Evolutionary conservation across 2,888 invertebrate species (phyloP), one percentile per base, ranked within the genome.

Genomic region (Agrotis ipsilon): DNA sequence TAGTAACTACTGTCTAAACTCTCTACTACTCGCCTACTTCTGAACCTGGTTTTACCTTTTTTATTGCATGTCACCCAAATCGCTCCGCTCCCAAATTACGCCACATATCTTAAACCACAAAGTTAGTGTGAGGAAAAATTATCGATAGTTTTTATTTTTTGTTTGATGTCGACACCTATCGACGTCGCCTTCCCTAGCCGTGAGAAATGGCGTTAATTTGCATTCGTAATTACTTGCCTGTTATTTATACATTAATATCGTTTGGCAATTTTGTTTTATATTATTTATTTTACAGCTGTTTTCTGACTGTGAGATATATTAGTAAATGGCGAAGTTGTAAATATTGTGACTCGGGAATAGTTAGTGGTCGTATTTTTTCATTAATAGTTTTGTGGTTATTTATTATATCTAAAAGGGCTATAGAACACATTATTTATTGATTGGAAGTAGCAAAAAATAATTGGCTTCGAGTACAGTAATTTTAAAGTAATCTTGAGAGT

Each of bases 121-220:
- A 74, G 72, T 75, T 83, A 87, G 86, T 86, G 86, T 83, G 82
- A 81, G 79, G 85, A 85, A 88, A 83, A 90, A 83, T 82, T 74
- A 86, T 83, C 84, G 83, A 83, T 82, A 83, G 74, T 75, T 83
- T 85, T 87, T 81, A 78, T 83, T 85, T 88, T 82, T 81, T 72
- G 46, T 71, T 59, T 45, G 32, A 75, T 72, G 86, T 79, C 83
- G 83, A 87, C 89, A 88, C 84, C 82, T 86, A 86, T 86, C 80
- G 80, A 21, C 73, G 78, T 68, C 77, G 84, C 85, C 83, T 39
- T 86, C 81, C 79, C 78, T 80, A 71, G 69, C 61, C 71, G 75
- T 78, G 82, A 83, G 74, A 78, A 81, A 85, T 81, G 75, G 76
- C 75, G 46, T 55, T 72, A 52, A 58, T 81, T 83, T 75, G 83